Conservation (phyloP, 2,113 vertebrate species). For the Neogobius melanostomus region DNA sequence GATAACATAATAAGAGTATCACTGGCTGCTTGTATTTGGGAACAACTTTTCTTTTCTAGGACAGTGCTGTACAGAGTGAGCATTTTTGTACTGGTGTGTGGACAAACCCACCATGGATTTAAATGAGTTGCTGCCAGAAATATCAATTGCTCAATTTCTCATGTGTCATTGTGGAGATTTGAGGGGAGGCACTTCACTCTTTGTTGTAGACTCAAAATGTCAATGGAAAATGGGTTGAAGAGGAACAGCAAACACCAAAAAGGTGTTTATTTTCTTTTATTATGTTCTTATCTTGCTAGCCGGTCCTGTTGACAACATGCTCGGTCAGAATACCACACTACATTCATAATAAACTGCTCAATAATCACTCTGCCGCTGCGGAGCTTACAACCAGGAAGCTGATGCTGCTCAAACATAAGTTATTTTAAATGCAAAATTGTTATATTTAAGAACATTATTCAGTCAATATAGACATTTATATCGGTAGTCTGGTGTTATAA, state of each 20-base stretch:
- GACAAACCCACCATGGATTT: constrained; percentile 38
- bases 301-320: background rate
- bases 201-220: constrained; percentile 23
- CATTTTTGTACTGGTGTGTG: constrained; percentile 14
- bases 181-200: constrained; percentile 6
- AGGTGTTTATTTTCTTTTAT: background rate
- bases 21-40: background rate
- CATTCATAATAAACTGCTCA: no score
- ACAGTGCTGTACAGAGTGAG: background rate
- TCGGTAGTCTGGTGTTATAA: no score
- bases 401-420: no score
- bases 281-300: background rate
- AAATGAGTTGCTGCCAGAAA: constrained; percentile 66
- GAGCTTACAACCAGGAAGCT: no score
- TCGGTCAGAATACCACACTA: no score
- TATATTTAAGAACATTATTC: no score
- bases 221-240: background rate
- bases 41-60: constrained; percentile 5
- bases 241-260: background rate
- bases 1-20: background rate
- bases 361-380: no score
- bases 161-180: constrained; percentile 44
- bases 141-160: constrained; percentile 62
- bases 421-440: no score
- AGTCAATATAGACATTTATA: no score